Conservation (phyloP, 2,113 vertebrate species). For the Cebus imitator region DNA sequence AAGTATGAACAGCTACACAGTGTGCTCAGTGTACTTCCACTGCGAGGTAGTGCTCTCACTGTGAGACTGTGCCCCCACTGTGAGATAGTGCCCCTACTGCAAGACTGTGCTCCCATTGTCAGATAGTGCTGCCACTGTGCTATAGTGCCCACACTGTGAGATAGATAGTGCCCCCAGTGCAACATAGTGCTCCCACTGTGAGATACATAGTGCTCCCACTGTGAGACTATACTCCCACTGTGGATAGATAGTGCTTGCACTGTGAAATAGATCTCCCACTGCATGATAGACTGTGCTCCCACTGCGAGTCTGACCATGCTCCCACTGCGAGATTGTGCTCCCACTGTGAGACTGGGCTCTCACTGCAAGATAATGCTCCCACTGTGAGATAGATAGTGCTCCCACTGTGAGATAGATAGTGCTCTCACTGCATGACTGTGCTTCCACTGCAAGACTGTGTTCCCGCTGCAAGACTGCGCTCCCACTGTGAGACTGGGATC, state of each 20-base stretch:
- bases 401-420: no score
- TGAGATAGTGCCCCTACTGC: fast-evolving
- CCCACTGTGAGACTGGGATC: no score
- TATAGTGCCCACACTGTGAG: fast-evolving
- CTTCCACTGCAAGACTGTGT: fast-evolving
- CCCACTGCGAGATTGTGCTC: no score
- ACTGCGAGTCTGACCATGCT: fast-evolving
- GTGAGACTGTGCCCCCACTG: fast-evolving
- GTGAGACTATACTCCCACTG: no score
- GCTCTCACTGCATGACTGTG: no score
- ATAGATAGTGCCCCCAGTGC: fast-evolving
- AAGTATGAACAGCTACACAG: no score
- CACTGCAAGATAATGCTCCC: no score
- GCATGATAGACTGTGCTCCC: no score
- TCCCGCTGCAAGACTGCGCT: no score
- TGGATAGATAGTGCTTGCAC: no score
- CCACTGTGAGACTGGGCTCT: no score
- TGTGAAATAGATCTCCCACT: fast-evolving
- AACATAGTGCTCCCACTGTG: fast-evolving
- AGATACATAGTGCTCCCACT: fast-evolving
- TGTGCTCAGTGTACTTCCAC: fast-evolving
- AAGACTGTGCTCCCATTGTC: fast-evolving
- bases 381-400: no score
- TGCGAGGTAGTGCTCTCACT: fast-evolving
- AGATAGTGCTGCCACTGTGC: fast-evolving